Evolutionary conservation across 2,797 vertebrate species (phyloP).

Genomic region (Presbytis comata): DNA sequence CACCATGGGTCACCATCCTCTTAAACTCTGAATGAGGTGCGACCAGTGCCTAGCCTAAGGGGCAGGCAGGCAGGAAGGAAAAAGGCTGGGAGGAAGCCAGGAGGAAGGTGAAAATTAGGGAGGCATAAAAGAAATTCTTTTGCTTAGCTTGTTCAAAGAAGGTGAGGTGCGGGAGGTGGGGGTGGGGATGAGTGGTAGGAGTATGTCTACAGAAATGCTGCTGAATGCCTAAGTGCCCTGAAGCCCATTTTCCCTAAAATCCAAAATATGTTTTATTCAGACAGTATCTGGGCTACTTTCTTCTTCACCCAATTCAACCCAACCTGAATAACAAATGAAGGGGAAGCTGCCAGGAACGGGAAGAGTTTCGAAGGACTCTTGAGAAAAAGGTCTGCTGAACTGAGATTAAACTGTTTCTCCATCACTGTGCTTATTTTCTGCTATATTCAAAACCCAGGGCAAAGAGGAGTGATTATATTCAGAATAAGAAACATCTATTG

Average conservation of each 20-base stretch:
- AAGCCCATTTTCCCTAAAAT: background rate
- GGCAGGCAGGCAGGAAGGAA: slow-evolving; percentile 6
- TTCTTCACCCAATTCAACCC: background rate
- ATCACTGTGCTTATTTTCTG: background rate
- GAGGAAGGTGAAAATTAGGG: slow-evolving; percentile 35
- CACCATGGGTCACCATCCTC: slow-evolving; percentile 5
- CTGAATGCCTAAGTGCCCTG: background rate
- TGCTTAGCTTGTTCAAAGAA: slow-evolving; percentile 51
- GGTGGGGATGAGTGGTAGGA: background rate
- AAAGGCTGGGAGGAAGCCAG: background rate
- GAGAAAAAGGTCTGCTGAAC: background rate
- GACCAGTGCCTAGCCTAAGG: background rate
- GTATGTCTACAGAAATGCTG: background rate
- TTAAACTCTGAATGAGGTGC: slow-evolving; percentile 41
- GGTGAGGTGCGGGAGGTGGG: background rate
- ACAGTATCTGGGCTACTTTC: background rate
- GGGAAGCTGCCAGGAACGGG: background rate
- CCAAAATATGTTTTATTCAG: background rate
- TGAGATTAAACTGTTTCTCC: background rate
- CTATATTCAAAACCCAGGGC: background rate
- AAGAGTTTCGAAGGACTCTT: background rate
- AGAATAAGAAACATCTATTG: background rate
- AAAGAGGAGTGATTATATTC: background rate
- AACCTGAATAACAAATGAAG: background rate
- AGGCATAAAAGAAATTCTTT: slow-evolving; percentile 4